These are phyloP conservation scores for Pseudochaenichthys georgianus DNA, from an alignment of 2,797 vertebrate genomes.

Conservation along the genomic window DNA sequence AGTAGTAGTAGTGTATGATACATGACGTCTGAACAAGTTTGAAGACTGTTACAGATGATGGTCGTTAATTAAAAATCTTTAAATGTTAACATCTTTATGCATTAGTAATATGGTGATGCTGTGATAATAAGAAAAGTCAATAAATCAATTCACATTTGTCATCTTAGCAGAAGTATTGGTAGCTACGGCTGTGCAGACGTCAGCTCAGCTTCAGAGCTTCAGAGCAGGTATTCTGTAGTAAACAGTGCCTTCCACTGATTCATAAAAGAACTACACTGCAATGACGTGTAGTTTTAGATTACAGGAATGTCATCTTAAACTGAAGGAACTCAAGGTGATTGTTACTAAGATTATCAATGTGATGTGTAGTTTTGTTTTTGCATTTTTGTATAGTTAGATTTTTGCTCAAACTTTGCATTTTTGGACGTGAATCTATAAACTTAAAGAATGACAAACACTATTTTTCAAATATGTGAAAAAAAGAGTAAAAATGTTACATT, in stretches of 20 bases:
- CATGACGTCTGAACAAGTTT: conserved; percentile 1
- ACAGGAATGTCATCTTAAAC: conserved; percentile 10
- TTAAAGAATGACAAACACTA: not conserved
- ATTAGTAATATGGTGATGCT: not conserved
- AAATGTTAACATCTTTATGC: not conserved
- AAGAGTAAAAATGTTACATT: not conserved
- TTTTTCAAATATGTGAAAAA: not conserved
- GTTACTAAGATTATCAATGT: not conserved
- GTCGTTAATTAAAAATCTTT: not conserved
- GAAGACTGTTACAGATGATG: not conserved
- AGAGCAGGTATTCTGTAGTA: conserved; percentile 74
- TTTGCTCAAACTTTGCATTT: not conserved
- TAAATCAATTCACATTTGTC: conserved; percentile 30
- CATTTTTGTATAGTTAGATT: not conserved
- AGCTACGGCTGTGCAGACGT: conserved; percentile 37
- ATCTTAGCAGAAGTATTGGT: conserved; percentile 28
- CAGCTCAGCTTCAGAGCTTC: conserved; percentile 16
- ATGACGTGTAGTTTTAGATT: not conserved
- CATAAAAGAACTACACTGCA: conserved; percentile 67
- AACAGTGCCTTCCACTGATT: conserved; percentile 85
- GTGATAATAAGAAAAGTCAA: conserved; percentile 19
- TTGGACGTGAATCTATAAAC: conserved; percentile 13
- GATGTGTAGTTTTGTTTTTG: not conserved
- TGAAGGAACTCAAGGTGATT: conserved; percentile 4
- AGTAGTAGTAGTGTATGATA: not conserved